Evolutionary conservation across 2,888 invertebrate species (phyloP).

Genomic region (Coelogynopora nodosa): DNA sequence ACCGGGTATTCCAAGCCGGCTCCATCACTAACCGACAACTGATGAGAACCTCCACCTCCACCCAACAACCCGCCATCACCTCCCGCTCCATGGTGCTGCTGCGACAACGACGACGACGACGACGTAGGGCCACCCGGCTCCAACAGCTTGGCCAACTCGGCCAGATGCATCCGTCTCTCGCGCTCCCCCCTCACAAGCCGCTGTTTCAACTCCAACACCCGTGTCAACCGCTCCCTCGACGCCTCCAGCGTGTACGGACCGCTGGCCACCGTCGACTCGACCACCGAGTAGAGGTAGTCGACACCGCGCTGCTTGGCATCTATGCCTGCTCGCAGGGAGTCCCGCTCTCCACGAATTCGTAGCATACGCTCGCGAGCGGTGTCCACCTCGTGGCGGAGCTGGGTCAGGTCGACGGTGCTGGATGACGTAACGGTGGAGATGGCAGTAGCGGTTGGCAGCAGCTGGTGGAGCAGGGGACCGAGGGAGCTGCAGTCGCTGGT

Average conservation of each 20-base stretch:
- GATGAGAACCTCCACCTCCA: too few species aligned
- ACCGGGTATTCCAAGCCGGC: too few species aligned
- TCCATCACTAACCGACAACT: too few species aligned
- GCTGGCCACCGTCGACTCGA: background rate
- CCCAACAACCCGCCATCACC: background rate
- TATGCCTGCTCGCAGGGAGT: background rate
- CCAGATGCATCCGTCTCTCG: background rate
- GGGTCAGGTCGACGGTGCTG: background rate
- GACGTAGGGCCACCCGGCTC: background rate
- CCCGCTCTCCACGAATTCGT: background rate
- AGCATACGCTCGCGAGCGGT: background rate
- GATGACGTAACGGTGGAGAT: too few species aligned
- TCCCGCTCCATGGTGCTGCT: too few species aligned
- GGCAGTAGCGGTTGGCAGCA: background rate
- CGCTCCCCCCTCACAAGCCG: background rate
- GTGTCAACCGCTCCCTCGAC: background rate
- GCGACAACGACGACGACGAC: background rate
- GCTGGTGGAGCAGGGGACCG: background rate
- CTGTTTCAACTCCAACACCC: background rate
- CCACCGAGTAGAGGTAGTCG: background rate
- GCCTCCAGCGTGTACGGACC: background rate
- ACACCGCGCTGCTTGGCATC: background rate
- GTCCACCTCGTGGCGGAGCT: background rate
- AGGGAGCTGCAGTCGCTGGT: background rate
- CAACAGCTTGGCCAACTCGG: background rate